Base-by-base conservation (phyloP, 2,113 vertebrate genomes). In the Tor tambroides region DNA sequence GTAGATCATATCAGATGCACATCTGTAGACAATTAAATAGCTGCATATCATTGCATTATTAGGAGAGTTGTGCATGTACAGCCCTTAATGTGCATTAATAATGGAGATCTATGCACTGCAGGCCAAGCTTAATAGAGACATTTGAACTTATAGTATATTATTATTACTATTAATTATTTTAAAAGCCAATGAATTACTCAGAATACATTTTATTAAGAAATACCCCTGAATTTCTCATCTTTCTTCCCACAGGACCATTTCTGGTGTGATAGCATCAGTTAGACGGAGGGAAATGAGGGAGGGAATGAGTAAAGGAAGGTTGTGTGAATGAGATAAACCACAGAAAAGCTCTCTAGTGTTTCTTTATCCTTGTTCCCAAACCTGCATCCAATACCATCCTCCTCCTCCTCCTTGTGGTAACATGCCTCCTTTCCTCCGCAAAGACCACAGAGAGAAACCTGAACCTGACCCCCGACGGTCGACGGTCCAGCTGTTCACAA, bases 391-490 rank as follows among this genome's bases (percentile, higher is more conserved):
- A 69, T 71, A 71, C 28, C 87, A 87, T 46, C 46, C 82, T 54
- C 67, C 77, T 80, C 89, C 88, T 49, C 51, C 86, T 65, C 54
- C 43, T 65, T 56, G 63, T 74, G 71, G 59, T 56, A 81, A 72
- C 75, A 63, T 72, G 86, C 11, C 87, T 89, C 91, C 88, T 90
- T 89, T 80, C 89, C 91, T 92, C 92, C 91, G 35, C 91, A 91
- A 77, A 41, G 86, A 93, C 94, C 93, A 63, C 94, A 93, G 87
- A 92, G 87, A 92, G 95, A 95, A 95, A 95, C 88, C 90, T 90
- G 91, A 95, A 93, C 89, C 91, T 94, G 94, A 81, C 90, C 88
- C 90, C 69, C 54, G n/a, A n/a, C n/a, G n/a, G n/a, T n/a, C n/a
- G 84, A 90, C 69, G 14, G 80, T 90, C 80, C 87, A 84, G 89